A percentile compares a stretch with the other conserved stretches of the same genome.
These are phyloP conservation scores for Ligdia adustata DNA, from an alignment of 2,888 invertebrate species.

Conservation along the genomic window DNA sequence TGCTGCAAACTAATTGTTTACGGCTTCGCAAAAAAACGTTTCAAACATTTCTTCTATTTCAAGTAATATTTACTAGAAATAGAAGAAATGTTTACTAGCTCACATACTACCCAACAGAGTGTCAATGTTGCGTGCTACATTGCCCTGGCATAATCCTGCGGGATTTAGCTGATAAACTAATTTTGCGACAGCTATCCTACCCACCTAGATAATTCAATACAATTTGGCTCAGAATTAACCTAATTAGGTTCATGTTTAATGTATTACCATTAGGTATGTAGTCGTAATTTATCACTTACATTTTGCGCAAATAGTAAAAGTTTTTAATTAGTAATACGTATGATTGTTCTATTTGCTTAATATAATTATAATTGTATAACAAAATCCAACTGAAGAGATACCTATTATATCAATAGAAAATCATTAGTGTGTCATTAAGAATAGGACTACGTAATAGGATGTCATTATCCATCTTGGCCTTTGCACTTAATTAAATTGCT, in stretches of 20 bases:
- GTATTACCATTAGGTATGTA: slow-evolving; percentile 31
- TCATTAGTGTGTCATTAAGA: too few species aligned
- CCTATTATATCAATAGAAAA: too few species aligned
- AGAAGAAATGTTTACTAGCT: slow-evolving; percentile 2
- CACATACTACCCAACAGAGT: background rate
- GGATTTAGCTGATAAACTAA: slow-evolving; percentile 47
- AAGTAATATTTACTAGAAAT: too few species aligned
- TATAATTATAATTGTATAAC: too few species aligned
- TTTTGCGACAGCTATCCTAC: slow-evolving; percentile 42
- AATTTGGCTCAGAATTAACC: slow-evolving; percentile 48
- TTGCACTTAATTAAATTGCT: too few species aligned
- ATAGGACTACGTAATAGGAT: too few species aligned
- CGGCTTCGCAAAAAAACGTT: too few species aligned
- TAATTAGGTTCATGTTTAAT: slow-evolving; percentile 47
- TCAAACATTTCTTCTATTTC: too few species aligned
- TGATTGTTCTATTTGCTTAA: background rate
- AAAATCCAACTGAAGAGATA: too few species aligned
- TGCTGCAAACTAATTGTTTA: too few species aligned
- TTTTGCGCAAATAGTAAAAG: slow-evolving; percentile 28
- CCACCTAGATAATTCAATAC: slow-evolving; percentile 38
- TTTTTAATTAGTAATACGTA: slow-evolving; percentile 20
- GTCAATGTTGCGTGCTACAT: slow-evolving; percentile 40
- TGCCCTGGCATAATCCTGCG: slow-evolving; percentile 33
- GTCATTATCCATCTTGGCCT: too few species aligned
- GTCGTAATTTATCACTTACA: slow-evolving; percentile 34